Evolutionary conservation across 1,140 invertebrate species (phyloP), one percentile per base, ranked within the genome.

Genomic region (Eriocheir sinensis): DNA sequence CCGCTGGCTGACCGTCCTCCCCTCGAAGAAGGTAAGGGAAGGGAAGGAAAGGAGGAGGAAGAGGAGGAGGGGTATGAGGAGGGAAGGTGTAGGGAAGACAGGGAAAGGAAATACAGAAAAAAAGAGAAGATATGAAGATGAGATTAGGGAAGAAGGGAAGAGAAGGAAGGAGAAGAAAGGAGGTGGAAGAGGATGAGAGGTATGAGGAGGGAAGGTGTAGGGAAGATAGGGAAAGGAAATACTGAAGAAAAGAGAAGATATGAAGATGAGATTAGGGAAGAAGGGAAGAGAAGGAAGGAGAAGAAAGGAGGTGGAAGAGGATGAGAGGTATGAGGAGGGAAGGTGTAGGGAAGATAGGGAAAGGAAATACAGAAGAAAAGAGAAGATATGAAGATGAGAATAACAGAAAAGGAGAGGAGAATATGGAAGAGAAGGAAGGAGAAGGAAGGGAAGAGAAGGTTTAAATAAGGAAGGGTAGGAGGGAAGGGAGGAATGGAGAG

Each of bases 1-100:
- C 80, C 95, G 95, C 4, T 98, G 97, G 97, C 96, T 96, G 32
- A 97, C 96, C 17, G 96, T 98, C 92, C 95, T 97, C 85, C 96
- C 97, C 40, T 96, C 96, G 9, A 97, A 97, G 88, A 97, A 98
- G 97, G 97, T 97, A 96, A 79, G 21, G 53, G 48, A 2, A 32
- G 44, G 21, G 17, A 38, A 88, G 32, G 21, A 88, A 21, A 38
- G 21, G 21, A 38, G 34, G 36, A 38, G 2, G 4, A 15, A 17
- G 27, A 17, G 34, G 9, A n/a, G 30, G 88, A 89, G 30, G 38
- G 34, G 41, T 2, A 30, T 3, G 15, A 9, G 15, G 21, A 9
- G 34, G 8, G 9, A 30, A 34, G 9, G 36, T 12, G 30, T 3
- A 9, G 8, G 6, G 15, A 38, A 44, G 34, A 30, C 12, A 30